Base-by-base conservation (phyloP, 2,888 invertebrate genomes). In the Glaucopsyche alexis region DNA sequence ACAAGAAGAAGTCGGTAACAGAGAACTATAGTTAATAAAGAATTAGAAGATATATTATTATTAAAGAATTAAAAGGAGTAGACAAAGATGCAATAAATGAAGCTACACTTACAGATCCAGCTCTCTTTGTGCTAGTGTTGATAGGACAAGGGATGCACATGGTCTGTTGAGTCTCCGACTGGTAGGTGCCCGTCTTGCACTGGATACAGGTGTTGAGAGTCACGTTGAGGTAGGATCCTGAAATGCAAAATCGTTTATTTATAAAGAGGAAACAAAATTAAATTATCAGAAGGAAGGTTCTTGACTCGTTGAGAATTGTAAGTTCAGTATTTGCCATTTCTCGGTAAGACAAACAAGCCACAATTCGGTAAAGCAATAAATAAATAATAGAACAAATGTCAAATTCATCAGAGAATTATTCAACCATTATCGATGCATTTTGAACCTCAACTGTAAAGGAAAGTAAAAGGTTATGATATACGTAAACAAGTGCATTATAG, bases 111-210 rank as follows among this genome's bases (percentile, higher is more conserved):
- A 96, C 96, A 75, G 98, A 95, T 75, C 97, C 97, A 0, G 95
- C 93, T 80, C 94, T 95, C 81, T 96, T 95, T 0, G 99, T 99
- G 81, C 98, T 98, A 29, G 97, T 98, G 84, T 98, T 98, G 64
- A 97, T 96, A 42, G 98, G 98, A 83, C 99, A 99, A 55, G 96
- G 94, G 72, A 97, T 93, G 85, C 98, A 99, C 55, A 95, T 94
- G 0, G 97, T 96, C 84, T 99, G 98, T 83, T 98, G 98, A 0
- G 96, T 94, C 81, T 97, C 97, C 0, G 98, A 94, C 86, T 98
- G 99, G 85, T 98, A 99, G 74, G 95, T 97, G 77, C 98, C 98
- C 86, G 97, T 97, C 79, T 96, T 96, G 85, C 99, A 99, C 75
- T 95, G 95, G 71, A 97, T 93, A 83, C 99, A 99, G 79, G 95